Conservation (phyloP, 2,797 vertebrate genomes). For the Pipistrellus pygmaeus region DNA sequence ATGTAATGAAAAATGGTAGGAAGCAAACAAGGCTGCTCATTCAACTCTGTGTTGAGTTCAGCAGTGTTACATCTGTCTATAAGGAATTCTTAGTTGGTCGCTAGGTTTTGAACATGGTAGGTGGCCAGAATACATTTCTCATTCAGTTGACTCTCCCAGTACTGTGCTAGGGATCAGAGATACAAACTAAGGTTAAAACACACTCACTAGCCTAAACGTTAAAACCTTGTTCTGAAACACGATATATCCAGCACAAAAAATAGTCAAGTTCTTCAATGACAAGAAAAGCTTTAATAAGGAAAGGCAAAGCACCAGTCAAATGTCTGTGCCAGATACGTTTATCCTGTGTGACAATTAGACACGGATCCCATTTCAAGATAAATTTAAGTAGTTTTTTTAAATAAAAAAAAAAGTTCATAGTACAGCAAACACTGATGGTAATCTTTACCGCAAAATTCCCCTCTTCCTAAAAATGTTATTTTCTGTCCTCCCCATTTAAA, state of each 20-base stretch:
- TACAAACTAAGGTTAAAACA: background rate
- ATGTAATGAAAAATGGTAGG: conserved; percentile 58
- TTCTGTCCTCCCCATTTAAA: background rate
- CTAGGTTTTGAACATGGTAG: background rate
- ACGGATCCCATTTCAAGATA: background rate
- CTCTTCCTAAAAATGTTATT: background rate
- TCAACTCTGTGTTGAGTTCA: conserved; percentile 17
- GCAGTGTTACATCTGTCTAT: background rate
- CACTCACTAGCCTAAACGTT: background rate
- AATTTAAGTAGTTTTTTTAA: background rate
- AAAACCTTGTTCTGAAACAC: conserved; percentile 18
- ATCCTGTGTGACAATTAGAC: background rate
- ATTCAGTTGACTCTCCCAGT: background rate
- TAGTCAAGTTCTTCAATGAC: background rate
- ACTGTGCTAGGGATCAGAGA: background rate
- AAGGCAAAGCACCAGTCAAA: conserved; percentile 17
- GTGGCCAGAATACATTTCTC: background rate
- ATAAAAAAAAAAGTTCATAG: background rate
- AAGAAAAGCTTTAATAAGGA: background rate
- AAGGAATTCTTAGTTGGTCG: background rate
- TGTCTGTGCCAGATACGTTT: background rate
- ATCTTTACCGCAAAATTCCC: background rate
- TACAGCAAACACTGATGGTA: background rate
- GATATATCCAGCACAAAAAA: conserved; percentile 23
- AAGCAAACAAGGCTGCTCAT: background rate